Conservation (phyloP, 35 echinoderm and acorn worm species). For the Ophioderma brevispina region DNA sequence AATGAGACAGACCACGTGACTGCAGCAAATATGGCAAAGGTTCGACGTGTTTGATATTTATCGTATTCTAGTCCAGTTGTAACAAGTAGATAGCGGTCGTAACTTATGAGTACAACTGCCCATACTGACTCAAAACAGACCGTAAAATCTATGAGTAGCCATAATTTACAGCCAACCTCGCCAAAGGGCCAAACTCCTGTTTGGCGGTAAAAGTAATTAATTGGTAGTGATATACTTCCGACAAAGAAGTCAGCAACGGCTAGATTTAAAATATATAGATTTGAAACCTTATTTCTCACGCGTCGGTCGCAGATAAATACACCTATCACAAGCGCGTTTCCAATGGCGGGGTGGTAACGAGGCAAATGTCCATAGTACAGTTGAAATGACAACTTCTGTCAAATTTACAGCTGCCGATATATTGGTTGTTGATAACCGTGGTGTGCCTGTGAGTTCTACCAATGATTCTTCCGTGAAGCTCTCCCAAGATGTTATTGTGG, state of each 20-base stretch:
- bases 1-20: background rate
- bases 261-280: conserved; percentile 55
- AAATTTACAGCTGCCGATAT: background rate
- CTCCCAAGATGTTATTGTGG: background rate
- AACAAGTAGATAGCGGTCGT: conserved; percentile 49
- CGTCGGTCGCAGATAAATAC: conserved; percentile 21
- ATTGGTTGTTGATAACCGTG: background rate
- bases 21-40: background rate
- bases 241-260: conserved; percentile 35
- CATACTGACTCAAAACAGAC: conserved; percentile 28
- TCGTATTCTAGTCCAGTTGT: conserved; percentile 26
- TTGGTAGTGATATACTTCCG: conserved; percentile 18
- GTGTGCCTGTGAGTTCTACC: background rate
- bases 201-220: conserved; percentile 33
- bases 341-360: conserved; percentile 31
- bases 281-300: conserved; percentile 25
- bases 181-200: conserved; percentile 49
- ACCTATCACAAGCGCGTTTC: conserved; percentile 48
- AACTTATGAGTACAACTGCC: conserved; percentile 55
- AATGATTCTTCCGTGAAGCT: background rate
- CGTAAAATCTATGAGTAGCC: conserved; percentile 35
- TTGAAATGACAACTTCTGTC: conserved; percentile 2
- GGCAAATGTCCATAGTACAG: background rate
- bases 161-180: conserved; percentile 49
- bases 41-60: conserved; percentile 21